Conservation (phyloP, 2,113 vertebrate species). For the Piprites chloris region DNA sequence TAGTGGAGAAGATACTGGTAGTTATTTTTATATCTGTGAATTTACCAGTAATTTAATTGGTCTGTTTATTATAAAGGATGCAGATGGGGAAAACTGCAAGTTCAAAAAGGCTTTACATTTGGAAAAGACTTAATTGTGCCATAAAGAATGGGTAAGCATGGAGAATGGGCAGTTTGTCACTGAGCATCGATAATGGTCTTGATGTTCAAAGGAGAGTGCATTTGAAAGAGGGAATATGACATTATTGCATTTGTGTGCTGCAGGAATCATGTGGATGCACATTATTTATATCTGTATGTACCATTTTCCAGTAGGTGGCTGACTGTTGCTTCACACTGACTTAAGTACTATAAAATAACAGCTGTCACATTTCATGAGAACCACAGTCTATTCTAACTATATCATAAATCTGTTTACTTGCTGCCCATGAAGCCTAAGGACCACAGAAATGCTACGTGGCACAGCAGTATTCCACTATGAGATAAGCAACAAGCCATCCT, state of each 20-base stretch:
- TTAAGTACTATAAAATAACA: constrained; percentile 64
- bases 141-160: background rate
- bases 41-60: background rate
- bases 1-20: background rate
- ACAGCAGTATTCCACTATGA: background rate
- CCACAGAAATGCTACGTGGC: background rate
- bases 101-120: background rate
- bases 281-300: constrained; percentile 53
- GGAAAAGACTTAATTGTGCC: background rate
- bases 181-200: background rate
- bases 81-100: background rate
- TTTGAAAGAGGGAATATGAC: background rate
- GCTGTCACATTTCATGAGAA: constrained; percentile 56
- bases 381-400: constrained; percentile 5
- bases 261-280: constrained; percentile 18
- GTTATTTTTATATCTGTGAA: background rate
- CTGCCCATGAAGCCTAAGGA: background rate
- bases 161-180: background rate
- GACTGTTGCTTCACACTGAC: constrained; percentile 39
- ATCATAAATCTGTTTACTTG: constrained; percentile 40
- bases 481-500: background rate
- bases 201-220: background rate
- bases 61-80: constrained; percentile 2
- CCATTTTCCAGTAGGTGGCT: constrained; percentile 54
- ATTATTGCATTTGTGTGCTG: background rate